These are phyloP conservation scores for Eulemur rubriventer DNA, from an alignment of 2,797 vertebrate species.

Conservation along the genomic window DNA sequence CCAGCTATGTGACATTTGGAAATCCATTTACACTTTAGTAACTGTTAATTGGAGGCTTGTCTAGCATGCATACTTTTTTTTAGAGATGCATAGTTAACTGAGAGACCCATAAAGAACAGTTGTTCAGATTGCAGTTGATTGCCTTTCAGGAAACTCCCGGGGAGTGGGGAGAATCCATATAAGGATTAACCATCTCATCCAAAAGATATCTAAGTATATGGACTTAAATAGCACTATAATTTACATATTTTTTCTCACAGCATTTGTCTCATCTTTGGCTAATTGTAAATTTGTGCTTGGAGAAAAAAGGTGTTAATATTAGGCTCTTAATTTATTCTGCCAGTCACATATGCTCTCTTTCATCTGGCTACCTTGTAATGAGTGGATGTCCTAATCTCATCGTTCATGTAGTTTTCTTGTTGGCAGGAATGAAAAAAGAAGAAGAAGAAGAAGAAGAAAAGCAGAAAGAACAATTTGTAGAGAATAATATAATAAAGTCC, in stretches of 20 bases:
- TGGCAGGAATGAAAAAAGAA: neutral
- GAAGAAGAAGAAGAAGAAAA: neutral
- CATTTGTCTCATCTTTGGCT: neutral
- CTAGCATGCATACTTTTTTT: neutral
- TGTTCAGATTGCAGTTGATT: neutral
- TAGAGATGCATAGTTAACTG: neutral
- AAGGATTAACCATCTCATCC: neutral
- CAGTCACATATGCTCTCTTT: slow-evolving; percentile 56
- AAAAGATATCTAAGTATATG: neutral
- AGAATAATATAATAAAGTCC: neutral
- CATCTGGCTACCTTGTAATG: slow-evolving; percentile 58
- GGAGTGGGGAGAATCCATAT: fast-evolving
- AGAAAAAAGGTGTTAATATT: slow-evolving; percentile 52
- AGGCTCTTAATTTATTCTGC: slow-evolving; percentile 69
- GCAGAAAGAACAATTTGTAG: slow-evolving; percentile 4
- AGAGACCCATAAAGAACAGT: neutral
- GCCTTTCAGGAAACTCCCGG: neutral
- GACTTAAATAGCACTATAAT: neutral
- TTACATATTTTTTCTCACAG: neutral
- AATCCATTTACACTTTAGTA: slow-evolving; percentile 27
- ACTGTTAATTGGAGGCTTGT: slow-evolving; percentile 19
- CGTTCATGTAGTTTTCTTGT: neutral
- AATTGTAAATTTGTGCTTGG: neutral
- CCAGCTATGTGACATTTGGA: slow-evolving; percentile 11
- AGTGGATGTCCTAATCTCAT: slow-evolving; percentile 32